A percentile compares a stretch with the other conserved stretches of the same genome.
phyloP scores from a whole-genome alignment of 2,113 vertebrate species.

The Pterophyllum scalare region DNA sequence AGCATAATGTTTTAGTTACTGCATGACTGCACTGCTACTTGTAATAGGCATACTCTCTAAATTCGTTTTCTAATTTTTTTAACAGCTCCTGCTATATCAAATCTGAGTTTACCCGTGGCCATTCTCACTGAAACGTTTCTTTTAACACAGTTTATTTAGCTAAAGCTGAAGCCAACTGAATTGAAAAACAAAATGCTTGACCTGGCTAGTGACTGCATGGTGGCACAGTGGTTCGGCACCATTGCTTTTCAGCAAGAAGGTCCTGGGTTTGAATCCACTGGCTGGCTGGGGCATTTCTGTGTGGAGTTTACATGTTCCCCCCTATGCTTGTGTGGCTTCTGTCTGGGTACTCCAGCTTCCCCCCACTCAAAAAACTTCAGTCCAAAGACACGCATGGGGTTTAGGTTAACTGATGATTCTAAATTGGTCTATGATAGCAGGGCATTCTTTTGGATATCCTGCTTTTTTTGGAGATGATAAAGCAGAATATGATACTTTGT shows the following conservation, averaged over 20 bases:
- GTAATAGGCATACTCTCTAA: not conserved
- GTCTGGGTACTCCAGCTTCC: no score
- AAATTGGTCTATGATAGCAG: not conserved
- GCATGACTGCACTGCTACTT: not conserved
- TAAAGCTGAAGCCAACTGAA: not conserved
- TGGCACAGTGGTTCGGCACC: no score
- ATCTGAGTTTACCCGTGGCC: not conserved
- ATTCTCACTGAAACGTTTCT: not conserved
- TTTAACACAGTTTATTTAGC: not conserved
- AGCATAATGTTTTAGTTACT: slow-evolving; percentile 13
- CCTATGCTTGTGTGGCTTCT: no score
- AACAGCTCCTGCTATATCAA: not conserved
- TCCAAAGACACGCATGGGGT: not conserved
- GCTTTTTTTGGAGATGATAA: not conserved
- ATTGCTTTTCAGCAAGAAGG: no score
- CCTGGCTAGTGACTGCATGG: no score
- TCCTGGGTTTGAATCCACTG: no score
- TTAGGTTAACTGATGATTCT: not conserved
- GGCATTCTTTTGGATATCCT: not conserved
- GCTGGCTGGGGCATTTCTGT: no score
- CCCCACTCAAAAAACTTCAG: no score
- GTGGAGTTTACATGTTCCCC: no score
- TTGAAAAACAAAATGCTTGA: not conserved
- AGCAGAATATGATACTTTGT: not conserved
- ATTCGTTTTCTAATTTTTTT: not conserved